A percentile compares a stretch with the other conserved stretches of the same genome.
phyloP scores from a whole-genome alignment of 37 sponge, comb jelly and placozoan genomes.

The Hexactinellida sp. region DNA sequence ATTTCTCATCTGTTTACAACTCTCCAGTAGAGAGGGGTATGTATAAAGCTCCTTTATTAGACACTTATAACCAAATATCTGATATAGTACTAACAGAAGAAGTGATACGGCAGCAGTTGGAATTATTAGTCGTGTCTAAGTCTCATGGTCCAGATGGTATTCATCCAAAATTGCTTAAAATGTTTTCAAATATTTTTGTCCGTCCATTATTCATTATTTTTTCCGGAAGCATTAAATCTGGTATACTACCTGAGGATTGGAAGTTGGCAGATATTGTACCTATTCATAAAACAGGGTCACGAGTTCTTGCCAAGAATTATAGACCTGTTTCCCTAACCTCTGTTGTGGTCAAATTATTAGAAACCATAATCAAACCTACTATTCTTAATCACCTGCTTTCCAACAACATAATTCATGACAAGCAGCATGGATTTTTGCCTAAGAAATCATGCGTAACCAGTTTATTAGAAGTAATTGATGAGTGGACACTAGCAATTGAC shows the following conservation, averaged over 20 bases:
- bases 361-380: not conserved
- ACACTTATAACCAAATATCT: not conserved
- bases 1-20: not conserved
- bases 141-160: not conserved
- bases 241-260: slow-evolving; percentile 28
- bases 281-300: slow-evolving; percentile 14
- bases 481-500: slow-evolving; percentile 17
- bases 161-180: not conserved
- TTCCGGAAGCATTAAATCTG: not conserved
- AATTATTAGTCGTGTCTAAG: not conserved
- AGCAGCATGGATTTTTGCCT: slow-evolving; percentile 25
- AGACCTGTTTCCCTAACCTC: slow-evolving; percentile 21
- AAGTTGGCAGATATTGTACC: slow-evolving; percentile 25
- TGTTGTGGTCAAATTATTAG: slow-evolving; percentile 20
- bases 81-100: not conserved
- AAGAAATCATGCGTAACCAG: slow-evolving; percentile 19
- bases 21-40: not conserved
- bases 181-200: not conserved
- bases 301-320: slow-evolving; percentile 24
- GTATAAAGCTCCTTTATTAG: not conserved
- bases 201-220: not conserved
- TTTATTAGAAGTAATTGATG: slow-evolving; percentile 23
- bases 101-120: not conserved
- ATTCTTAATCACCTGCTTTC: not conserved
- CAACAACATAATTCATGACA: not conserved